Evolutionary conservation across 2,113 vertebrate species (phyloP).

Genomic region (Rhinopomastus cyanomelas): DNA sequence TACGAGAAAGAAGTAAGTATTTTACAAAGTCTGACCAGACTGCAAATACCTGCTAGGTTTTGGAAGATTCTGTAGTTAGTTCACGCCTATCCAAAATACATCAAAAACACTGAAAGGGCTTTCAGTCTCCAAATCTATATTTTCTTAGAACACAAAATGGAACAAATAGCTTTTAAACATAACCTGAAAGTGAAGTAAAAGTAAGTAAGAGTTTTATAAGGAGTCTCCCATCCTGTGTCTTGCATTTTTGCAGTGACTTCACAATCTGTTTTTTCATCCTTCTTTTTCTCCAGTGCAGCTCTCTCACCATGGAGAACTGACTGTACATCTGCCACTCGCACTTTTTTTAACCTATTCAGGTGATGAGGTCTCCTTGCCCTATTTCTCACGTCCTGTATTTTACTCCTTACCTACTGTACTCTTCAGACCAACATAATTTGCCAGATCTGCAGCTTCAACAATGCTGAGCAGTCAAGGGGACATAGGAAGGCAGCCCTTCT

Average conservation of each 20-base stretch:
- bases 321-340: neutral
- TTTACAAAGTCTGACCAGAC: neutral
- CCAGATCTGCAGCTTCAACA: neutral
- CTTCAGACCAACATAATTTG: neutral
- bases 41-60: neutral
- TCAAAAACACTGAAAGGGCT: neutral
- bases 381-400: neutral
- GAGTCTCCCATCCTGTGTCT: neutral
- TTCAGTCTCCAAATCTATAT: neutral
- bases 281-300: neutral
- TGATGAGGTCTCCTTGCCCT: neutral
- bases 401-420: neutral
- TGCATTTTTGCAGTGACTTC: neutral
- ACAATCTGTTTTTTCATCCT: neutral
- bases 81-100: neutral
- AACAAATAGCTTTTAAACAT: neutral
- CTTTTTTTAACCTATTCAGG: neutral
- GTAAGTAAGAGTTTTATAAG: neutral
- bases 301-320: neutral
- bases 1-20: neutral
- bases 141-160: neutral
- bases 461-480: neutral
- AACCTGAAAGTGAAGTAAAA: neutral
- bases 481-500: neutral
- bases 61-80: neutral